These are phyloP conservation scores for Rallus limicola DNA, from an alignment of 2,113 vertebrate species.

Conservation along the genomic window DNA sequence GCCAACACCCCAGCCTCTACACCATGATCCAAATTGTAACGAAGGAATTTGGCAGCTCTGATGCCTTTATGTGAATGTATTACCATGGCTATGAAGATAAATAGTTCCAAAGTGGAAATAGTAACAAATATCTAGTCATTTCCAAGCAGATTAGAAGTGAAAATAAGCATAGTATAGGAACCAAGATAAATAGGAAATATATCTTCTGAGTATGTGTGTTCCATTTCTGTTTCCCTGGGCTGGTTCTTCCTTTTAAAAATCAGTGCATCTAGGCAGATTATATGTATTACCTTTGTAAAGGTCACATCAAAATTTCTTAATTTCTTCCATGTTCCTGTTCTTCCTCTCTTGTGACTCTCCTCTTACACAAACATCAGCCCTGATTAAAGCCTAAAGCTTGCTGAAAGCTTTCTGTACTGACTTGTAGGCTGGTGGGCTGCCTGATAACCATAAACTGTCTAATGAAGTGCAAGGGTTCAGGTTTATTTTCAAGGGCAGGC, in stretches of 20 bases:
- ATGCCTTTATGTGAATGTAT: slow-evolving; percentile 53
- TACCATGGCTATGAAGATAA: slow-evolving; percentile 65
- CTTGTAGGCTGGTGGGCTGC: neutral
- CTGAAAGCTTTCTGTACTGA: neutral
- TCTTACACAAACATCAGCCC: slow-evolving; percentile 16
- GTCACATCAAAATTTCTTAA: neutral
- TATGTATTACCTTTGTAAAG: neutral
- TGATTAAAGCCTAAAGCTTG: neutral
- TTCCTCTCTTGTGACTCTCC: neutral
- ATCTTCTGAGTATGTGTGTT: neutral
- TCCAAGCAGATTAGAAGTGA: slow-evolving; percentile 64
- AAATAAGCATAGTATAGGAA: slow-evolving; percentile 22
- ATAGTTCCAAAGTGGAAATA: slow-evolving; percentile 70
- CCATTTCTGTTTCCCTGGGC: slow-evolving; percentile 3
- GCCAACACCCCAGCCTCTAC: slow-evolving; percentile 41
- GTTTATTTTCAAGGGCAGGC: neutral
- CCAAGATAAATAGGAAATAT: slow-evolving; percentile 46
- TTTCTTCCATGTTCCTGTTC: neutral
- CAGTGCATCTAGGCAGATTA: neutral
- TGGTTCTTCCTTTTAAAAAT: slow-evolving; percentile 21
- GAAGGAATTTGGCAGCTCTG: slow-evolving; percentile 61
- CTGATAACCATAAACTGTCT: neutral
- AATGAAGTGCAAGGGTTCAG: neutral
- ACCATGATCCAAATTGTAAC: slow-evolving; percentile 31
- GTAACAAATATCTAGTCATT: slow-evolving; percentile 69